Evolutionary conservation across 2,888 invertebrate genomes (phyloP).

Genomic region (Acanthococcus lagerstroemiae): DNA sequence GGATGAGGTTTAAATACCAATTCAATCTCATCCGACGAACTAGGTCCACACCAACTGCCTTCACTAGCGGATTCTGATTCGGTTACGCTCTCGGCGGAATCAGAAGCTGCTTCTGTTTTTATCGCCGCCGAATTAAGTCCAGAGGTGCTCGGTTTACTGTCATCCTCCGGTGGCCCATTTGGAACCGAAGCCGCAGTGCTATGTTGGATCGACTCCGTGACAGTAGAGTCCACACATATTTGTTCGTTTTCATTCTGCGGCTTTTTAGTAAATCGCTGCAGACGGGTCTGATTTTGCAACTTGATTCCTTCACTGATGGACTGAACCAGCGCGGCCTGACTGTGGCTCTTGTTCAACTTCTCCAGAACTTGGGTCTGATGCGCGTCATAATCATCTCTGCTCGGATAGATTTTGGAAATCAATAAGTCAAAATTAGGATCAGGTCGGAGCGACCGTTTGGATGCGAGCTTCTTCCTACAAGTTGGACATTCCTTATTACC

Average conservation of each 20-base stretch:
- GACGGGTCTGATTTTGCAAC: constrained; percentile 74
- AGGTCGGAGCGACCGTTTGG: constrained; percentile 86
- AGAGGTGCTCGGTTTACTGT: constrained; percentile 14
- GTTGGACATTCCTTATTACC: constrained; percentile 99
- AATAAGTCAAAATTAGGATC: constrained; percentile 97
- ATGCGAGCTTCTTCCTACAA: constrained; percentile 94
- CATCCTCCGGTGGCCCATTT: neutral
- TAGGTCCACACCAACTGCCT: constrained; percentile 28
- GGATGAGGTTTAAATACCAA: constrained; percentile 94
- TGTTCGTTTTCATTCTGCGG: constrained; percentile 49
- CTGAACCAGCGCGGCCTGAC: constrained; percentile 81
- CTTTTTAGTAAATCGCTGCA: constrained; percentile 63
- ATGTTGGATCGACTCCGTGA: constrained; percentile 1
- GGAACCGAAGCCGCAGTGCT: neutral
- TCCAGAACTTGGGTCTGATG: constrained; percentile 85
- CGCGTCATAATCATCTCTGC: constrained; percentile 93
- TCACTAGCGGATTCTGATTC: constrained; percentile 29
- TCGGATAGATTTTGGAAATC: constrained; percentile 95
- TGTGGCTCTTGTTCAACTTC: constrained; percentile 85
- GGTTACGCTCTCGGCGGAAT: constrained; percentile 32
- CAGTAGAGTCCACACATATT: constrained; percentile 27
- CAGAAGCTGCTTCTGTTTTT: constrained; percentile 43
- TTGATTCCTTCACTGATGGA: constrained; percentile 93
- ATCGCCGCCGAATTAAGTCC: constrained; percentile 28
- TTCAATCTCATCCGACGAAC: constrained; percentile 72